These are phyloP conservation scores for Octomys mimax DNA, from an alignment of 2,797 vertebrate species.

Conservation along the genomic window DNA sequence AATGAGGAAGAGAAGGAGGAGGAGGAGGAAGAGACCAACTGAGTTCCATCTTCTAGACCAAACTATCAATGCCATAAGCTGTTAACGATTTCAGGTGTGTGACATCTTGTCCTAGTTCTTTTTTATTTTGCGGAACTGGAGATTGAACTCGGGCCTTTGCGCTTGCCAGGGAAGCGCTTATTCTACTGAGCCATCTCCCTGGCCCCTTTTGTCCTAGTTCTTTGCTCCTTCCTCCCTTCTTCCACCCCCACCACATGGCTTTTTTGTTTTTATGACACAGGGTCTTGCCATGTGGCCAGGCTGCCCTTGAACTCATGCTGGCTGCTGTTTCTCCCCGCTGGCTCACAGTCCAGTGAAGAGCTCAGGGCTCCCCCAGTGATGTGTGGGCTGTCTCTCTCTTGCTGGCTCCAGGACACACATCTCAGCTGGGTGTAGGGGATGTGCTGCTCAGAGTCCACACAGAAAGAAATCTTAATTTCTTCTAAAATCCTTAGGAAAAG, in stretches of 20 bases:
- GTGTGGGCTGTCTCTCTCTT: neutral
- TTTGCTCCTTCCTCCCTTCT: neutral
- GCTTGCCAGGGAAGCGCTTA: too few relatives aligned
- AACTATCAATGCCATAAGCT: neutral
- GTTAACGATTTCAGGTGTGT: neutral
- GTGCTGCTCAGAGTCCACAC: neutral
- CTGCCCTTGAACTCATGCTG: neutral
- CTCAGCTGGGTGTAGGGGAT: neutral
- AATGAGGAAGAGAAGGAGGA: too few relatives aligned
- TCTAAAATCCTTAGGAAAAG: slow-evolving; percentile 32
- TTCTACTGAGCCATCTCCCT: too few relatives aligned
- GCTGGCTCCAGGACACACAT: neutral
- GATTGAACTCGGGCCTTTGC: too few relatives aligned
- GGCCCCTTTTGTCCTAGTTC: neutral
- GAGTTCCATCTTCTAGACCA: neutral
- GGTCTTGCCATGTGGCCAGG: neutral
- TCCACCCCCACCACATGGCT: neutral
- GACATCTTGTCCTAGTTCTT: neutral
- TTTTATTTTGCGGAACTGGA: too few relatives aligned
- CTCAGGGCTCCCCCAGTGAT: neutral
- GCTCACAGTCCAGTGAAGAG: neutral
- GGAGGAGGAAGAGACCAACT: neutral
- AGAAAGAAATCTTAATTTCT: slow-evolving; percentile 10
- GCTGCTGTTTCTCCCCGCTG: neutral
- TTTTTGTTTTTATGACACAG: neutral